A percentile compares a stretch with the other conserved stretches of the same genome.
Evolutionary conservation across 2,113 vertebrate species (phyloP).

Genomic region (Oenanthe oenanthe): DNA sequence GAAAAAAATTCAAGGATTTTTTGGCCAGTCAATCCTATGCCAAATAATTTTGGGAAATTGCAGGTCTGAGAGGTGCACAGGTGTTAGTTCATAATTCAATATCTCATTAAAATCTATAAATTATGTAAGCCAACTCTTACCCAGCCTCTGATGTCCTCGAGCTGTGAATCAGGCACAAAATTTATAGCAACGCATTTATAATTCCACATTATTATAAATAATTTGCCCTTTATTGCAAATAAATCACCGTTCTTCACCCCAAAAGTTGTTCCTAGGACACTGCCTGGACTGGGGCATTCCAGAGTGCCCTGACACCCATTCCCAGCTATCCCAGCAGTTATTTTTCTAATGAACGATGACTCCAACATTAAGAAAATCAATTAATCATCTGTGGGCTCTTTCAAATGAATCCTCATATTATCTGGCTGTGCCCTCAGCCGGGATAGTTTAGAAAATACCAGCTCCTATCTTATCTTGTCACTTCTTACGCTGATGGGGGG

Average conservation of each 20-base stretch:
- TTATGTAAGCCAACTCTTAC: accelerated
- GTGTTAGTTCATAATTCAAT: background rate
- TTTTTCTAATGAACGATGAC: constrained; percentile 2
- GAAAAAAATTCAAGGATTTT: background rate
- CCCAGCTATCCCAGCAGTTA: background rate
- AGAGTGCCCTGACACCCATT: background rate
- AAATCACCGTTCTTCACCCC: background rate
- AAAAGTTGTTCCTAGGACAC: background rate
- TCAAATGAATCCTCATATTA: constrained; percentile 26
- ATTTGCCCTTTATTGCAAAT: background rate
- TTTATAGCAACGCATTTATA: background rate
- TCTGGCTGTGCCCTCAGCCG: background rate
- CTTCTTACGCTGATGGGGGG: constrained; percentile 43
- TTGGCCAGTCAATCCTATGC: background rate
- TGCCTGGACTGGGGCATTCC: background rate
- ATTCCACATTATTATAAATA: background rate
- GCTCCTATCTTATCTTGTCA: constrained; percentile 72
- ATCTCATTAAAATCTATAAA: background rate
- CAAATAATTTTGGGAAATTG: background rate
- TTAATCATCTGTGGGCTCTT: background rate
- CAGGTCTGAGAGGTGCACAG: background rate
- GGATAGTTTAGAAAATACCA: constrained; percentile 61
- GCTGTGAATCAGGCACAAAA: background rate
- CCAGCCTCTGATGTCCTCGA: background rate
- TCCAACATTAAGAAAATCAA: background rate